Base-by-base conservation (phyloP, 2,888 invertebrate species). In the Aspidapion aeneum region DNA sequence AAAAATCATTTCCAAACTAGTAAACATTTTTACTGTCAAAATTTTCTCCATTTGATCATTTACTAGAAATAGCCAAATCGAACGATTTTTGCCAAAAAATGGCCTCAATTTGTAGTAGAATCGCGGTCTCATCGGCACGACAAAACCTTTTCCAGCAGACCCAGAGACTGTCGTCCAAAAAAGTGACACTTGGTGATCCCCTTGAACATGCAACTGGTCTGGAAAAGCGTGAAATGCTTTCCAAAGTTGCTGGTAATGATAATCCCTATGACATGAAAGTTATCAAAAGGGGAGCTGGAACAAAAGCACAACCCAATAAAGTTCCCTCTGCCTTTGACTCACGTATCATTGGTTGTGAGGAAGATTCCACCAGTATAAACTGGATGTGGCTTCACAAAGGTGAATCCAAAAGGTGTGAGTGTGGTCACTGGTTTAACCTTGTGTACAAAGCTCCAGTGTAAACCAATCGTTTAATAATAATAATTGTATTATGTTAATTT, bases 351-450 rank as follows among this genome's bases (percentile, higher is more conserved):
- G 35, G 35, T 35, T 98, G 98, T 80, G 95, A 98, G 81, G 96
- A 96, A 80, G 98, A 98, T 77, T 87, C 94, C 59, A 89, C 92
- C 62, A 84, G 87, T 67, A 88, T 98, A 71, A 92, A 90, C 77
- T 98, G 96, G 94, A 94, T 98, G 90, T 95, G 96, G 92, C 82
- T 98, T 74, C 90, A 96, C 79, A 88, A 90, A 83, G 97, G 93
- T 50, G 87, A 89, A 72, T 90, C 94, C 66, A 93, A 91, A 77
- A 89, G 97, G 73, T 98, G 98, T 78, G 93, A 93, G 78, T 98
- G 98, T 80, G 98, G 98, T 63, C 90, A 96, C 79, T 97, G 95
- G 95, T 98, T 96, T 85, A 94, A 95, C 83, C 85, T 98, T 73
- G 87, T 90, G 64, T 90, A 91, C 80, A 91, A 90, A 81, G 83